These are phyloP conservation scores for Clostera curtula DNA, from an alignment of 2,888 invertebrate species.

Conservation along the genomic window DNA sequence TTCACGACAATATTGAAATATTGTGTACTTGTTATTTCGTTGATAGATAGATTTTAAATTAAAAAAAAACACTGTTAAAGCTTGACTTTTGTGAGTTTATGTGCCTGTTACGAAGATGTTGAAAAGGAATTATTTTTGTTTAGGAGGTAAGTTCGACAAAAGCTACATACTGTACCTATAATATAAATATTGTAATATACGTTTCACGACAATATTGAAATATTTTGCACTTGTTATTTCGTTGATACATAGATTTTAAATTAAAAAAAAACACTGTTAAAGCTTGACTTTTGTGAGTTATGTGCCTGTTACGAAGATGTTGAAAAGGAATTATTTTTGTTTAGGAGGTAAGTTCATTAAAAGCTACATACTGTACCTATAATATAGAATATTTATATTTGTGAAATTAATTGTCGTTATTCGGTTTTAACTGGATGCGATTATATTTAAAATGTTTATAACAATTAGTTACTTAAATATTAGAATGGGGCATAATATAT, in stretches of 20 bases:
- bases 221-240: no score
- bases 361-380: no score
- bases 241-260: no score
- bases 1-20: conserved; percentile 20
- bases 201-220: conserved; percentile 20
- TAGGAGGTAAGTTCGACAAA: conserved; percentile 24
- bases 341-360: conserved; percentile 25
- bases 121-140: conserved; percentile 20
- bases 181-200: no score
- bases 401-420: no score
- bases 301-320: conserved; percentile 18
- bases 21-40: no score
- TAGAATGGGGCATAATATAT: no score
- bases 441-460: no score
- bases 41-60: neutral
- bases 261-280: neutral
- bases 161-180: no score
- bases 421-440: no score
- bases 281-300: conserved; percentile 11
- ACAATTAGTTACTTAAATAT: no score
- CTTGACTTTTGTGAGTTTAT: conserved; percentile 12
- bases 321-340: conserved; percentile 19
- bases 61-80: neutral
- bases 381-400: no score
- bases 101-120: conserved; percentile 19